Percentiles rank a stretch among this genome's conserved stretches.
These are phyloP conservation scores for human (Homo sapiens) DNA, from an alignment of 2,113 vertebrate species.

Conservation along the genomic window DNA sequence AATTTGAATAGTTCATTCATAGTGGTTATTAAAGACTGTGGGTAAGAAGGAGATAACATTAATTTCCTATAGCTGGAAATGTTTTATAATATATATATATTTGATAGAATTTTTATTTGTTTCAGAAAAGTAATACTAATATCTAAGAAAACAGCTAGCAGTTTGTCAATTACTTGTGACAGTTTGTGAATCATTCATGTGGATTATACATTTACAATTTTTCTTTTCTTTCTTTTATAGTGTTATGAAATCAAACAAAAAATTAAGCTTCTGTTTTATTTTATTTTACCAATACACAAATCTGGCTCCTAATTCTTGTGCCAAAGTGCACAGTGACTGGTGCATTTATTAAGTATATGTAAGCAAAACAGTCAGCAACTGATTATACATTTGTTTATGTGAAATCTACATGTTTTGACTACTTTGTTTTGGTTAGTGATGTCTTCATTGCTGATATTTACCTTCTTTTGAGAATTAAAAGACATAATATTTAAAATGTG, in stretches of 20 bases:
- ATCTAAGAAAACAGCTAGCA: background rate
- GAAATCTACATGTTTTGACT: background rate
- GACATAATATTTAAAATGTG: background rate
- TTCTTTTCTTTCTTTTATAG: background rate
- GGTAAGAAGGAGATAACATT: background rate
- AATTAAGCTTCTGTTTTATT: background rate
- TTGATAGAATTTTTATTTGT: background rate
- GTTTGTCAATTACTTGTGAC: background rate
- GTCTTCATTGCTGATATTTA: constrained; percentile 9
- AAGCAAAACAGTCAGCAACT: background rate
- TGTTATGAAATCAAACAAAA: background rate
- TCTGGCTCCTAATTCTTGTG: background rate
- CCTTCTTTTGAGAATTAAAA: background rate
- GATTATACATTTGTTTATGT: background rate
- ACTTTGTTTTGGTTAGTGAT: background rate
- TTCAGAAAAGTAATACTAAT: constrained; percentile 18
- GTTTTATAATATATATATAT: background rate
- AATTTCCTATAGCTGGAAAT: background rate
- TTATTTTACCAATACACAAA: background rate
- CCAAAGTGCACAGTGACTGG: background rate
- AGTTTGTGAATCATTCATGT: background rate
- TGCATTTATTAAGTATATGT: background rate
- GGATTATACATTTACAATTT: background rate
- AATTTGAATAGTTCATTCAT: background rate
- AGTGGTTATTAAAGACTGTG: background rate